Conservation (phyloP, 2,888 invertebrate species). For the Geophilus truncorum region DNA sequence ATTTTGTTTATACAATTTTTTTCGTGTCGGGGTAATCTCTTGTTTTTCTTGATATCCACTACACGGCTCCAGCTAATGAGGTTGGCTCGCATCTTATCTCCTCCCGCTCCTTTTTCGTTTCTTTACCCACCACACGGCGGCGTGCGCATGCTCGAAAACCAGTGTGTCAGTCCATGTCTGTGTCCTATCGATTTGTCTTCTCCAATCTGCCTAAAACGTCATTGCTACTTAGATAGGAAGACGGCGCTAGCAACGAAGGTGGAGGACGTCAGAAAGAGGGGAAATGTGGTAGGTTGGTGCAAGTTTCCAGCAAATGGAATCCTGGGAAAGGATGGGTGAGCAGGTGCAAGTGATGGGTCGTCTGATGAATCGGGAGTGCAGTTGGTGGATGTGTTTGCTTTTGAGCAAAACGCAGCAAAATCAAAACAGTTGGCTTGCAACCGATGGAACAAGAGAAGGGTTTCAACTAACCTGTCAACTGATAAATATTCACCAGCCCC, state of each 20-base stretch:
- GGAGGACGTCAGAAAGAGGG: not conserved
- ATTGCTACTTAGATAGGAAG: constrained; percentile 21
- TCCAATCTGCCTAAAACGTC: constrained; percentile 21
- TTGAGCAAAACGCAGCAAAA: not conserved
- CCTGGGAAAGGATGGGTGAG: constrained; percentile 19
- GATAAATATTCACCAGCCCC: not conserved
- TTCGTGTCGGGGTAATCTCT: not conserved
- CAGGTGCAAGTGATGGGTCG: constrained; percentile 21
- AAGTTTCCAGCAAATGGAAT: constrained; percentile 20
- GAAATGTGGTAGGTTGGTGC: not conserved
- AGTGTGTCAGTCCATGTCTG: constrained; percentile 19
- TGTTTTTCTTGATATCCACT: not conserved
- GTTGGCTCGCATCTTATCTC: constrained; percentile 5
- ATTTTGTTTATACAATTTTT: not conserved
- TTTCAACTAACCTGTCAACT: not conserved
- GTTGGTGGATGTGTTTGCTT: not conserved
- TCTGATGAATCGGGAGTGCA: constrained; percentile 24
- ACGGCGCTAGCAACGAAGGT: not conserved
- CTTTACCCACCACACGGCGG: not conserved
- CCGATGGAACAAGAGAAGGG: not conserved
- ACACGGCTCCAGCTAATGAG: not conserved
- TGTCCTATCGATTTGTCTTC: constrained; percentile 21
- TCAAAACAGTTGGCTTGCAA: not conserved
- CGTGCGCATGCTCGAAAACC: constrained; percentile 4
- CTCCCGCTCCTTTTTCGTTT: not conserved